Base-by-base conservation (phyloP, 1,140 invertebrate genomes). In the Alviniconcha marisindica region DNA sequence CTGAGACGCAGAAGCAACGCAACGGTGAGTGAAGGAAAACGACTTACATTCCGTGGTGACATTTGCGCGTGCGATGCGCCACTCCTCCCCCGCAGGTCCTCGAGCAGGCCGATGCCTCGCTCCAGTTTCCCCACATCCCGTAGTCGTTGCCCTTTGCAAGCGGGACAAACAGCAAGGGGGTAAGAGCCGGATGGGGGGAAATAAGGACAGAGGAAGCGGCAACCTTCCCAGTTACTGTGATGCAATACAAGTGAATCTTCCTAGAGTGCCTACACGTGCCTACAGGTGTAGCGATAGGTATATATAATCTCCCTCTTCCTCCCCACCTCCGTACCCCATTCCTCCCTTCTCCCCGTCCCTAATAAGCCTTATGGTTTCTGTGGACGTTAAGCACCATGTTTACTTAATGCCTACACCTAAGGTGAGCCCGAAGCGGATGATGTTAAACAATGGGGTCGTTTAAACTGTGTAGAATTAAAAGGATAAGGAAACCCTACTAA, bases 41-140 rank as follows among this genome's bases (percentile, higher is more conserved):
- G 36, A 82, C 81, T 82, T 40, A 82, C 81, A 38, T 82, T 0
- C 81, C 81, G 33, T 76, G 69, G 31, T 76, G 71, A 77, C 81
- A 82, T 60, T 76, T 74, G 33, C 81, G 44, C 24, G 54, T 76
- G 48, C 81, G 71, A 31, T 82, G 81, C 7, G 33, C 28, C n/a
- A 82, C 71, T n/a, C 81, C 81, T 0, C 81, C 73, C 36, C 81
- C 81, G 21, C 81, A 82, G 33, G 81, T 76, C 15, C 81, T 18
- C 3, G 81, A 82, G 31, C 81, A 82, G 5, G n/a, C 36, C 14
- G 81, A 82, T 14, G 71, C 38, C 10, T 82, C 54, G n/a, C 69
- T 48, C 81, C 81, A 82, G 0, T 77, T 54, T n/a, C 73, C 81
- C 81, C 81, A 82, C 48, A 56, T 76, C 0, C 71, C 81, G n/a